phyloP scores from a whole-genome alignment of 2,113 vertebrate genomes.

The Talpa occidentalis region DNA sequence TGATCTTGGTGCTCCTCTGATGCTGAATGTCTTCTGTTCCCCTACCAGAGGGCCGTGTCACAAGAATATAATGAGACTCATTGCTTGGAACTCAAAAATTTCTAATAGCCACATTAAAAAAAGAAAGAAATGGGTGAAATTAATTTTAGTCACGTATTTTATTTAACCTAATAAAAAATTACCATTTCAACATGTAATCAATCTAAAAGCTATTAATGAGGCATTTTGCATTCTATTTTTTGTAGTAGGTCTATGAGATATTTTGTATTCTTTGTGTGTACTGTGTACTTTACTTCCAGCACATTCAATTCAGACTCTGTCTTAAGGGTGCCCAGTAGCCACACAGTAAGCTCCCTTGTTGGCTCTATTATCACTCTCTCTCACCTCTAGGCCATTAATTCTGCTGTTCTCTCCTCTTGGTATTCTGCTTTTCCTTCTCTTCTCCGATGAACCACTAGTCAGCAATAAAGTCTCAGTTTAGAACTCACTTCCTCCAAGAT shows the following conservation, averaged over 20 bases:
- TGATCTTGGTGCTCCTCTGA: not conserved
- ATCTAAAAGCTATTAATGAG: not conserved
- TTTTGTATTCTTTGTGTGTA: not conserved
- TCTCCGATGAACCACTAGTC: not conserved
- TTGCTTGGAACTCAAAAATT: not conserved
- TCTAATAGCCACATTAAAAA: not conserved
- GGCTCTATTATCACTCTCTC: not conserved
- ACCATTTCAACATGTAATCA: not conserved
- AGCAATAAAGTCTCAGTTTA: not conserved
- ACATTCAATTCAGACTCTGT: not conserved
- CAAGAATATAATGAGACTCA: not conserved
- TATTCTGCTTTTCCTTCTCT: not conserved
- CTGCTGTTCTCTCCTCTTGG: not conserved
- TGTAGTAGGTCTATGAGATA: not conserved
- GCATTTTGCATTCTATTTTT: not conserved
- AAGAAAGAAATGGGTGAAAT: not conserved
- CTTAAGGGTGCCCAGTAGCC: not conserved
- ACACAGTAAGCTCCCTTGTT: not conserved
- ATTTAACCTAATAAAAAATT: not conserved
- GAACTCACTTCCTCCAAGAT: conserved; percentile 9
- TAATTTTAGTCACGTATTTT: conserved; percentile 46
- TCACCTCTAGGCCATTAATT: not conserved
- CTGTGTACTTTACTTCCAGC: not conserved
- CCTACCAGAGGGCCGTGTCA: not conserved
- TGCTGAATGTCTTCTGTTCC: not conserved